These are phyloP conservation scores for Lymantria dispar DNA, from an alignment of 2,888 invertebrate genomes.

Conservation along the genomic window DNA sequence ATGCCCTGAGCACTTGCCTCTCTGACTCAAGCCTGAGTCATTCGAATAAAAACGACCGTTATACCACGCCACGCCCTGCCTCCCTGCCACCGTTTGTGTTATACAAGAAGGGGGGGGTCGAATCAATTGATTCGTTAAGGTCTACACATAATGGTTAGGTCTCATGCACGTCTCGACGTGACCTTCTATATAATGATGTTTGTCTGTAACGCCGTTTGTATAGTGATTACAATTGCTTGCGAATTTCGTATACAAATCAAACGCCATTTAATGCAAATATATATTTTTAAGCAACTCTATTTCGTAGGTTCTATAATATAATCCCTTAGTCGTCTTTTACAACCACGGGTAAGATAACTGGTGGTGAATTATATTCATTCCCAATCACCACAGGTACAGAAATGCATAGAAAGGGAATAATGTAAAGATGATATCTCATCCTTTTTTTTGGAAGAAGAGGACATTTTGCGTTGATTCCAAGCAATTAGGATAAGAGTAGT, in stretches of 20 bases:
- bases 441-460: too few species aligned
- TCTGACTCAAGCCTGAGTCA: constrained; percentile 33
- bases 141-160: constrained; percentile 22
- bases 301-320: too few species aligned
- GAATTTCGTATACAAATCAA: constrained; percentile 11
- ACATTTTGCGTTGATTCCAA: too few species aligned
- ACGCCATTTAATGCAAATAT: not conserved
- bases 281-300: too few species aligned
- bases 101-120: constrained; percentile 1
- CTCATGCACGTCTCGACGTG: constrained; percentile 29
- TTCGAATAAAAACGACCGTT: constrained; percentile 22
- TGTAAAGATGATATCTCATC: too few species aligned
- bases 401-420: too few species aligned
- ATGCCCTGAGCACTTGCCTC: constrained; percentile 25
- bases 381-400: too few species aligned
- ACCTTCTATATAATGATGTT: constrained; percentile 26
- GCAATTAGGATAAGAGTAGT: too few species aligned
- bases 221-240: constrained; percentile 10
- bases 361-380: too few species aligned
- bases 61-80: constrained; percentile 7
- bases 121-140: constrained; percentile 21
- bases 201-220: constrained; percentile 6
- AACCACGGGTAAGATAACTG: too few species aligned
- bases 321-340: too few species aligned
- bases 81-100: not conserved